phyloP scores from a whole-genome alignment of 2,888 invertebrate species.

The Trachelus stipa region DNA sequence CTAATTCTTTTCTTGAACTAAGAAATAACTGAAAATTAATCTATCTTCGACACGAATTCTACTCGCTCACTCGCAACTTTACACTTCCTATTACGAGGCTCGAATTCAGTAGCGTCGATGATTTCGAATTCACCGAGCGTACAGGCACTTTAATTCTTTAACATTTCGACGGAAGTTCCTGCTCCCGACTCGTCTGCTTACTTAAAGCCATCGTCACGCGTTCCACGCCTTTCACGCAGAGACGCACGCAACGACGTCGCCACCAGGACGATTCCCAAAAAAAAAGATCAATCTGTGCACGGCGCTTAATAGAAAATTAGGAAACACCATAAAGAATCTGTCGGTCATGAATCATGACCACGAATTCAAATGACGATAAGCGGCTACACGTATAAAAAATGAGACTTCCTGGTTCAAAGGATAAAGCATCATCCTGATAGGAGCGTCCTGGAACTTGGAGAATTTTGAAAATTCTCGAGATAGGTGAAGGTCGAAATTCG shows the following conservation, averaged over 20 bases:
- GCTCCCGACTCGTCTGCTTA: slow-evolving; percentile 27
- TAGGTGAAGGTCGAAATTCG: neutral
- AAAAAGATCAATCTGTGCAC: neutral
- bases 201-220: neutral
- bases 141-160: slow-evolving; percentile 43
- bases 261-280: neutral
- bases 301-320: neutral
- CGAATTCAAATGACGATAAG: neutral
- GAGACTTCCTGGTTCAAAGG: neutral
- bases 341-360: neutral
- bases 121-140: slow-evolving; percentile 47
- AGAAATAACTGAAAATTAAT: neutral
- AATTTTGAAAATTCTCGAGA: neutral
- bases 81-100: neutral
- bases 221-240: neutral
- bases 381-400: neutral
- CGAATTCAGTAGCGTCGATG: slow-evolving; percentile 26
- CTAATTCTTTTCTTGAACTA: neutral
- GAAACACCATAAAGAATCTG: neutral
- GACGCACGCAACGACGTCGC: neutral
- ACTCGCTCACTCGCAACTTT: neutral
- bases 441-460: neutral
- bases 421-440: neutral
- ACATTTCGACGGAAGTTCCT: slow-evolving; percentile 55
- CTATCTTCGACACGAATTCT: no score